Evolutionary conservation across 2,888 invertebrate species (phyloP), one percentile per base, ranked within the genome.

Genomic region (Galerucella nymphaeae): DNA sequence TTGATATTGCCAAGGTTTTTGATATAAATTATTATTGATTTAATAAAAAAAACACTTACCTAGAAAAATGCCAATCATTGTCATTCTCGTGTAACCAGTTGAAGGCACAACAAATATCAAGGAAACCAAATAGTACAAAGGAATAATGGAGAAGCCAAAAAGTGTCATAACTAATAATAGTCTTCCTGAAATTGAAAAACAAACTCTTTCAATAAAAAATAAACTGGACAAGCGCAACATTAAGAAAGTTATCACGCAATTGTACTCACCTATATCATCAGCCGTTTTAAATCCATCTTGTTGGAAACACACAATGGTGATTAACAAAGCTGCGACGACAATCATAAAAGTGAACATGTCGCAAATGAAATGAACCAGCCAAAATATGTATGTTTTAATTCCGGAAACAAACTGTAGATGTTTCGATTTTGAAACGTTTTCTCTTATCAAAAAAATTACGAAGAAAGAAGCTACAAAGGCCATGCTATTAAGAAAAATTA

Each of bases 351-450:
- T 91, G 6, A 89, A 67, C 84, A 91, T 89, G 86, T 94, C 93
- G 87, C 92, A 93, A 0, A 93, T 58, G 14, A 92, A 90, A 0
- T 91, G 90, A 0, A 91, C 89, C 2, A 89, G 80, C 95, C 95
- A 96, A 86, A 92, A 91, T 8, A 91, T 89, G 0, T 87, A 83
- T 1, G 92, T 90, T 73, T 90, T 89, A 0, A 92, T 89, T 0
- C 94, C 94, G 2, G 93, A 91, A 0, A 94, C 92, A 77, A 91
- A 89, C 82, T 94, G 94, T 41, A 94, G 86, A 66, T 93, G 89
- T 80, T 93, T 93, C 0, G 93, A 90, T 65, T 93, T 91, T 45
- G 88, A 89, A 2, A 90, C 86, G n/a, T 92, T 88, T 83, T 95
- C 95, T 86, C 92, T 88, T 64, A 92, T 82, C 75, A 88, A 82